These are phyloP conservation scores for human (Homo sapiens) DNA, from an alignment of 2,113 vertebrate species.

Conservation along the genomic window GRCh38 chr1:192536001-192536500, in stretches of 20 bases:
- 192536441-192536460: slow-evolving; percentile 46
- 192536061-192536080: neutral
- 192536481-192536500: neutral
- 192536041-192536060: rapidly evolving
- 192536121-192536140: neutral
- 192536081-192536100: neutral
- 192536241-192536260: neutral
- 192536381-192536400: neutral
- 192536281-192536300: neutral
- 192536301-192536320: neutral
- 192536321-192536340: neutral
- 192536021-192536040: neutral
- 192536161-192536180: neutral
- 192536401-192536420: neutral
- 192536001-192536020: neutral
- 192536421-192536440: neutral
- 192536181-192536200: neutral
- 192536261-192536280: neutral
- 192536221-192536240: neutral
- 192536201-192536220: neutral
- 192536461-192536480: slow-evolving; percentile 64
- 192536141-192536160: neutral
- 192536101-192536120: neutral
- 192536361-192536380: neutral
- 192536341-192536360: neutral